A percentile compares a stretch with the other conserved stretches of the same genome.
These are phyloP conservation scores for Oryzias javanicus DNA, from an alignment of 2,113 vertebrate species.

Conservation along the genomic window DNA sequence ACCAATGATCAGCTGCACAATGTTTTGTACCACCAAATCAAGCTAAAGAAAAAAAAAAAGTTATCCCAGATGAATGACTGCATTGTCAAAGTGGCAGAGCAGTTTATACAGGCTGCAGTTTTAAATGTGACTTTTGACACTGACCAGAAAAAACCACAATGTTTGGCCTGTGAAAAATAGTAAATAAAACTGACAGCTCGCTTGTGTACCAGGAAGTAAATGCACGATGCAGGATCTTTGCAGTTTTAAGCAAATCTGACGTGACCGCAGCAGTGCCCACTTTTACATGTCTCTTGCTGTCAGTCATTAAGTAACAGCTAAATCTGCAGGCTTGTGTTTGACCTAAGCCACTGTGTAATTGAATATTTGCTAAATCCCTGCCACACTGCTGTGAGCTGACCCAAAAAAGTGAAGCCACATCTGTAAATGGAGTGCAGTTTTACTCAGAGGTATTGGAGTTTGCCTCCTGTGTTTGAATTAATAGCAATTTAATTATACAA, in stretches of 20 bases:
- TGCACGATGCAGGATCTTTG: constrained; percentile 42
- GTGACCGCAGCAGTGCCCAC: constrained; percentile 34
- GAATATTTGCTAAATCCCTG: constrained; percentile 68
- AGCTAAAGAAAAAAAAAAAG: neutral
- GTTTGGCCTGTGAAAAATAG: constrained; percentile 32
- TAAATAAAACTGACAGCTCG: constrained; percentile 48
- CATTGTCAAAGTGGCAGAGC: constrained; percentile 13
- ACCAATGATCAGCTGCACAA: constrained; percentile 3
- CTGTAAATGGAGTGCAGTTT: constrained; percentile 47
- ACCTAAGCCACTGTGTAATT: constrained; percentile 69
- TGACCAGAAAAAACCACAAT: constrained; percentile 20
- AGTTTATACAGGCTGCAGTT: neutral
- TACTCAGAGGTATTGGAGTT: constrained; percentile 31
- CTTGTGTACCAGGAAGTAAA: constrained; percentile 46
- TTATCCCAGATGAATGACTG: constrained; percentile 10
- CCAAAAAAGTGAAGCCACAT: constrained; percentile 35
- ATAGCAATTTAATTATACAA: no score
- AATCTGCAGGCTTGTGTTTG: constrained; percentile 56
- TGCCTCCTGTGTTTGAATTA: constrained; percentile 7
- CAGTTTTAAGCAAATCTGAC: constrained; percentile 49
- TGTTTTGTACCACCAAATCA: constrained; percentile 15
- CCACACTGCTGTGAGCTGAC: constrained; percentile 56
- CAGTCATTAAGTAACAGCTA: constrained; percentile 55
- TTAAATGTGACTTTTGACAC: constrained; percentile 28
- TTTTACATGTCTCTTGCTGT: constrained; percentile 35